These are phyloP conservation scores for Mormyrops attenuatus DNA, from an alignment of 2,797 vertebrate species.

Conservation along the genomic window DNA sequence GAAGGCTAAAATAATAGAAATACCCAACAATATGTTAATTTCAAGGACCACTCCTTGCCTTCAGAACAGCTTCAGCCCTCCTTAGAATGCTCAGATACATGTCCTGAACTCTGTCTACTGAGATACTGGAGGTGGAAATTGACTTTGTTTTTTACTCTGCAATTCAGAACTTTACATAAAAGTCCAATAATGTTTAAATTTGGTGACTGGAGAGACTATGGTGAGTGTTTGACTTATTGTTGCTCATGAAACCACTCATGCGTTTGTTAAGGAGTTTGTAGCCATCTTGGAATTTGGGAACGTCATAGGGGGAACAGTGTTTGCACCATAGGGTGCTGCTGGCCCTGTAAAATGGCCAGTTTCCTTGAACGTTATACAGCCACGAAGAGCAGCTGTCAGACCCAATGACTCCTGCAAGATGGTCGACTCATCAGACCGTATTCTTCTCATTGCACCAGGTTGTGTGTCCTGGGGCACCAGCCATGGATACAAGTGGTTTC, in stretches of 20 bases:
- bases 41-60: neutral
- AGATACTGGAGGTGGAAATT: neutral
- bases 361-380: neutral
- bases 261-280: neutral
- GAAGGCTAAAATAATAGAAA: neutral
- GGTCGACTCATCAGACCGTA: neutral
- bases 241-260: neutral
- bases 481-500: neutral
- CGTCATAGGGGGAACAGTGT: neutral
- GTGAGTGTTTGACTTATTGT: neutral
- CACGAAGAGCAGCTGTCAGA: neutral
- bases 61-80: neutral
- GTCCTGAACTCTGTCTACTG: neutral
- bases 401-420: neutral
- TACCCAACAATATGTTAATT: neutral
- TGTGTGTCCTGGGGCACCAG: neutral
- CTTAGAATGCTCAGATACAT: neutral
- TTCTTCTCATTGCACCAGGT: neutral
- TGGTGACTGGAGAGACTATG: neutral
- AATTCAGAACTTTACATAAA: neutral
- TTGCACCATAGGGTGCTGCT: neutral
- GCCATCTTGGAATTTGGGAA: neutral
- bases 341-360: neutral
- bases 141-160: neutral
- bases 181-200: neutral